Percentiles rank a stretch among this genome's conserved stretches.
Conservation (phyloP, 2,797 vertebrate species). For the Etheostoma nigrum region DNA sequence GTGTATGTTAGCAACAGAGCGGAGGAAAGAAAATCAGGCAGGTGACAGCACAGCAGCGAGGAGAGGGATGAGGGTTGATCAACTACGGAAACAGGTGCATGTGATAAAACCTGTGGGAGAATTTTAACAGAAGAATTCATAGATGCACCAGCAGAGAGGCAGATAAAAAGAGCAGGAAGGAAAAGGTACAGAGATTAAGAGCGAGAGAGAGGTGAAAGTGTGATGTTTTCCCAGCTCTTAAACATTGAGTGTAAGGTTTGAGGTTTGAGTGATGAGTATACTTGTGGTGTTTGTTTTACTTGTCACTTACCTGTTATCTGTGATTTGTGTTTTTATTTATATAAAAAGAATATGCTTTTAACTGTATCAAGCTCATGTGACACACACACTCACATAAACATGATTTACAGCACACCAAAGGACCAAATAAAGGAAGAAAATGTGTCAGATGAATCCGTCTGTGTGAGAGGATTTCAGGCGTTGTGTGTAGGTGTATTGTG, state of each 20-base stretch:
- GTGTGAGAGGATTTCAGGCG: constrained; percentile 62
- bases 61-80: constrained; percentile 18
- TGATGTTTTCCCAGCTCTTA: constrained; percentile 64
- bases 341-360: constrained; percentile 45
- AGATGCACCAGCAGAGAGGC: constrained; percentile 50
- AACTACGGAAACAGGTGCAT: constrained; percentile 48
- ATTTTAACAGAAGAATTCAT: constrained; percentile 52
- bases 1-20: constrained; percentile 1
- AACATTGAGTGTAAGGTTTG: constrained; percentile 44
- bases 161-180: constrained; percentile 52
- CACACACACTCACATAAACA: constrained; percentile 34
- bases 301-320: no score
- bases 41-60: constrained; percentile 36
- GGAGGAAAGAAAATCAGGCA: constrained; percentile 46
- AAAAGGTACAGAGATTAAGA: constrained; percentile 19
- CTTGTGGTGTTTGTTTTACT: constrained; percentile 52
- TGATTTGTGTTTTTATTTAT: constrained; percentile 2
- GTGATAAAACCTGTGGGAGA: constrained; percentile 55
- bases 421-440: constrained; percentile 64
- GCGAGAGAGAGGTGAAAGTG: constrained; percentile 25
- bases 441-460: constrained; percentile 73
- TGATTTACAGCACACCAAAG: constrained; percentile 41
- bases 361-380: constrained; percentile 35
- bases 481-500: constrained; percentile 76
- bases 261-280: constrained; percentile 58